phyloP scores from a whole-genome alignment of 2,797 vertebrate genomes.

The Amblyopsis hoosieri region DNA sequence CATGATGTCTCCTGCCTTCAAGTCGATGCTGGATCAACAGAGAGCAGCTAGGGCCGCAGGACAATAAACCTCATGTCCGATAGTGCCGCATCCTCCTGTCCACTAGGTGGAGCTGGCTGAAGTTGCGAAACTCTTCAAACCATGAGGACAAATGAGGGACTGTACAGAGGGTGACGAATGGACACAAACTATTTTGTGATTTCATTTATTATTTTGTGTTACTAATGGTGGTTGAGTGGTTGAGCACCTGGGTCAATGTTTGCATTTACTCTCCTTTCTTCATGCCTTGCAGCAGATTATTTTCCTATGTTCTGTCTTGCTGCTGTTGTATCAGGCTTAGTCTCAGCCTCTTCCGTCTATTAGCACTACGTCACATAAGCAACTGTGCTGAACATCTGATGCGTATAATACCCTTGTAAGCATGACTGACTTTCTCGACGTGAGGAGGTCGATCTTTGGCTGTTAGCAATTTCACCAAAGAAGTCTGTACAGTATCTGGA shows the following conservation, averaged over 20 bases:
- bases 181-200: conserved; percentile 33
- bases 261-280: conserved; percentile 30
- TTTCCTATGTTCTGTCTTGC: no score
- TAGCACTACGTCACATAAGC: no score
- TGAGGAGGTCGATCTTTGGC: no score
- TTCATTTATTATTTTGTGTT: conserved; percentile 29
- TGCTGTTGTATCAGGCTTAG: no score
- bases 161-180: conserved; percentile 15
- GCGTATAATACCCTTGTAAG: no score
- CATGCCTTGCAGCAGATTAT: conserved; percentile 1
- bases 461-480: no score
- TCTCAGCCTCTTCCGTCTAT: no score
- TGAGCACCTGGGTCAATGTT: conserved; percentile 50
- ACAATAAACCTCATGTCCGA: conserved; percentile 74
- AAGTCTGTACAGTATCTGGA: no score
- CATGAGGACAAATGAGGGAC: conserved; percentile 16
- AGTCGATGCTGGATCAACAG: conserved; percentile 76
- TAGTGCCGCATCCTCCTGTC: conserved; percentile 38
- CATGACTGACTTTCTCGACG: no score
- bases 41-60: conserved; percentile 75
- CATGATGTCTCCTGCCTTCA: conserved; percentile 71
- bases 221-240: conserved; percentile 43
- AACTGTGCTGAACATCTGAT: no score
- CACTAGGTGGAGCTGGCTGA: conserved; percentile 40
- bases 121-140: conserved; percentile 31